Evolutionary conservation across 1,140 invertebrate species (phyloP).

Genomic region (Hetaerina americana): DNA sequence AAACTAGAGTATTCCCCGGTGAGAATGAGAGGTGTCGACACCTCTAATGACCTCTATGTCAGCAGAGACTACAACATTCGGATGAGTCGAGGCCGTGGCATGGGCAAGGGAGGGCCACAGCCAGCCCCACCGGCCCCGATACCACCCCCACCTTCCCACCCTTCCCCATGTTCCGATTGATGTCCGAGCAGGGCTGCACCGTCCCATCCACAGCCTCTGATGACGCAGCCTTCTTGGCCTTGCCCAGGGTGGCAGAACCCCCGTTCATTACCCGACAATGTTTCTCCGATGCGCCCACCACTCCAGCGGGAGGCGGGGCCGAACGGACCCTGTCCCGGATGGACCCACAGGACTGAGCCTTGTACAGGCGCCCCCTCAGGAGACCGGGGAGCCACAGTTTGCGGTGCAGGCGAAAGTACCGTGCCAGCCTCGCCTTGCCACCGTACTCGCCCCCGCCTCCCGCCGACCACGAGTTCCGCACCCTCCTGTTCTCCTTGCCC

Average conservation of each 20-base stretch:
- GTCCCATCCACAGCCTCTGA: neutral
- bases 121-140: neutral
- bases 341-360: neutral
- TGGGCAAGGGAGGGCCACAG: neutral
- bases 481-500: neutral
- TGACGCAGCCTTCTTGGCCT: neutral
- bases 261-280: neutral
- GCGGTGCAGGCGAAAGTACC: constrained; percentile 2
- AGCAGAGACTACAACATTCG: neutral
- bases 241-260: neutral
- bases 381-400: neutral
- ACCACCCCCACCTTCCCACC: neutral
- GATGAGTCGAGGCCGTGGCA: neutral
- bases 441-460: neutral
- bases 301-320: neutral
- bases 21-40: too few relatives aligned
- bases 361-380: neutral
- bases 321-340: neutral
- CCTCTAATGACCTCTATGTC: neutral
- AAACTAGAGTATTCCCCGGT: too few relatives aligned
- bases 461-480: too few relatives aligned
- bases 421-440: neutral
- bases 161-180: neutral
- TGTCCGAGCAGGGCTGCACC: neutral
- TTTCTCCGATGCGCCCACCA: neutral